Conservation (phyloP, 2,797 vertebrate species). For the Tragopan temminckii region DNA sequence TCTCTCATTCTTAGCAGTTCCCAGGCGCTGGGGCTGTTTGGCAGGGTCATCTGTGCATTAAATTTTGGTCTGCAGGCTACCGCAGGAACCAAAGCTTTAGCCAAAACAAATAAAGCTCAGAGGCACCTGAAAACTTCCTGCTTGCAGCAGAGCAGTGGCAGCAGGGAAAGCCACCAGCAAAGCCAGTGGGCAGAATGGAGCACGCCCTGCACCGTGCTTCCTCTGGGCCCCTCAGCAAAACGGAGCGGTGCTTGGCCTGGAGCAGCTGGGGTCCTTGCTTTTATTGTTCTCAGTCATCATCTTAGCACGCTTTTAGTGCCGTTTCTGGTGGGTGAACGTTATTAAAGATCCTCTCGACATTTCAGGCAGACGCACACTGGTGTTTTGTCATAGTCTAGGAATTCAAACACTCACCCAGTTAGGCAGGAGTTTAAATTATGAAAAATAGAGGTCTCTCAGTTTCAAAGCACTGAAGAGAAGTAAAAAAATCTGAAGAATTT, state of each 20-base stretch:
- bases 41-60: slow-evolving; percentile 27
- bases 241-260: not conserved
- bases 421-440: slow-evolving; percentile 80
- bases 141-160: accelerated
- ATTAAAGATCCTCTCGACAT: slow-evolving; percentile 82
- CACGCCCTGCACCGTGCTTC: not conserved
- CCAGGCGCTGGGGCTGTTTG: not conserved
- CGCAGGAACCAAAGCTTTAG: not conserved
- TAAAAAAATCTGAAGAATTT: slow-evolving; percentile 72
- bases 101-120: slow-evolving; percentile 58
- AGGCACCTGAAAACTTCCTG: slow-evolving; percentile 63
- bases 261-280: slow-evolving; percentile 28
- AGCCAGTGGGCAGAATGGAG: not conserved
- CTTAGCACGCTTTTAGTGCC: slow-evolving; percentile 68
- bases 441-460: slow-evolving; percentile 75
- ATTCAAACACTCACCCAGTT: slow-evolving; percentile 80
- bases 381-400: slow-evolving; percentile 84
- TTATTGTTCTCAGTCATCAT: slow-evolving; percentile 53
- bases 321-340: slow-evolving; percentile 51
- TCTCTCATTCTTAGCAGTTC: not conserved
- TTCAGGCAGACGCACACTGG: slow-evolving; percentile 82
- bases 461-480: slow-evolving; percentile 72
- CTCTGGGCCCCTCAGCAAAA: not conserved
- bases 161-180: slow-evolving; percentile 40
- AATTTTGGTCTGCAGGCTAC: slow-evolving; percentile 43